Conservation (phyloP, 2,113 vertebrate species). For the Saccopteryx leptura region DNA sequence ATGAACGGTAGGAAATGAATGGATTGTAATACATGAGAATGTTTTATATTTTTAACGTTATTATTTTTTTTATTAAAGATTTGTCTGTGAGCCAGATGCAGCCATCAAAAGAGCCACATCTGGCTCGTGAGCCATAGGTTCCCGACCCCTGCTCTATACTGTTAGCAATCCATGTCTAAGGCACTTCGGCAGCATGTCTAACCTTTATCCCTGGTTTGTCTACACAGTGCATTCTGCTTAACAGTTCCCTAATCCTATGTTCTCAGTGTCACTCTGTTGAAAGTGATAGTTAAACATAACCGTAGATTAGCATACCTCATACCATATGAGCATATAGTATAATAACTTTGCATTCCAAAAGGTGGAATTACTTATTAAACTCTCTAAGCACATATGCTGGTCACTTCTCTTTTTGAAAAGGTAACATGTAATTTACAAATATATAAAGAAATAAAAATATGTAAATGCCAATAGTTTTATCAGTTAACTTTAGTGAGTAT, state of each 20-base stretch:
- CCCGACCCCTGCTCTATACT: background rate
- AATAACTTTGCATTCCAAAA: slow-evolving; percentile 7
- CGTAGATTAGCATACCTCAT: slow-evolving; percentile 22
- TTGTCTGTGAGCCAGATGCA: no score
- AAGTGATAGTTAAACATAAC: slow-evolving; percentile 19
- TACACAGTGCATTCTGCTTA: background rate
- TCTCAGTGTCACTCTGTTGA: background rate
- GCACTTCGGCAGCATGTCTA: background rate
- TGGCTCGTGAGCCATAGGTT: no score
- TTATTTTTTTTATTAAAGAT: no score
- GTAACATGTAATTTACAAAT: slow-evolving; percentile 37
- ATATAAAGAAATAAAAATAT: slow-evolving; percentile 37
- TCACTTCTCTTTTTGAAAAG: slow-evolving; percentile 15
- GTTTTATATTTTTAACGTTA: no score
- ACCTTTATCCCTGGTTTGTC: background rate
- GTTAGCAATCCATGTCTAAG: background rate
- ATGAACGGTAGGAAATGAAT: no score
- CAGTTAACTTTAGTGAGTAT: background rate
- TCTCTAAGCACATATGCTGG: background rate
- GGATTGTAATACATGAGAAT: no score
- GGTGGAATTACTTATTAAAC: slow-evolving; percentile 39
- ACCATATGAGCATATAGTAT: background rate
- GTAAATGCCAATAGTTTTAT: slow-evolving; percentile 30
- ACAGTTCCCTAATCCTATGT: background rate
- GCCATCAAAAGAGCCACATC: no score